phyloP scores from a whole-genome alignment of 1,140 invertebrate genomes.

The Aethina tumida region DNA sequence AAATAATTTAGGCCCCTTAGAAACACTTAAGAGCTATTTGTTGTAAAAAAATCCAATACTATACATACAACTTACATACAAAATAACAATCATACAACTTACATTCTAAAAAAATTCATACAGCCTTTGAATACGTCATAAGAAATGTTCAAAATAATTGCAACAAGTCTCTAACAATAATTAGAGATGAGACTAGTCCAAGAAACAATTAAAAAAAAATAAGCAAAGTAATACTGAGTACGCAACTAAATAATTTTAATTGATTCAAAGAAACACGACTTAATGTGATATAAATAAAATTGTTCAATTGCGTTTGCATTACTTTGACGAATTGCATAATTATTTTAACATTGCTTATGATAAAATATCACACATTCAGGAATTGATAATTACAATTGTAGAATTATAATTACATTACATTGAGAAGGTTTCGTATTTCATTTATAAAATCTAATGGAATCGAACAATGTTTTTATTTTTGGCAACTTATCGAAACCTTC shows the following conservation, averaged over 20 bases:
- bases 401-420: slow-evolving; percentile 36
- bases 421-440: slow-evolving; percentile 32
- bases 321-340: not conserved
- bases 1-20: slow-evolving; percentile 12
- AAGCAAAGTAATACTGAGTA: slow-evolving; percentile 1
- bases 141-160: slow-evolving; percentile 3
- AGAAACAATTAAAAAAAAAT: slow-evolving; percentile 6
- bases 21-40: slow-evolving; percentile 22
- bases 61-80: slow-evolving; percentile 29
- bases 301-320: not conserved
- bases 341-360: slow-evolving; percentile 12
- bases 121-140: slow-evolving; percentile 22
- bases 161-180: not conserved
- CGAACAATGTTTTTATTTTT: slow-evolving; percentile 30
- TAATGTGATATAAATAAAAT: not conserved
- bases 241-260: slow-evolving; percentile 1
- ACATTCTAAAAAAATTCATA: slow-evolving; percentile 26
- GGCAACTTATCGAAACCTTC: slow-evolving; percentile 34
- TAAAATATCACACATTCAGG: slow-evolving; percentile 36
- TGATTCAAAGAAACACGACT: not conserved
- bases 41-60: slow-evolving; percentile 24
- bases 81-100: slow-evolving; percentile 29
- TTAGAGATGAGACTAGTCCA: not conserved
- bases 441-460: slow-evolving; percentile 32
- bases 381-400: slow-evolving; percentile 34